Evolutionary conservation across 2,888 invertebrate species (phyloP).

Genomic region (Agelastica alni): DNA sequence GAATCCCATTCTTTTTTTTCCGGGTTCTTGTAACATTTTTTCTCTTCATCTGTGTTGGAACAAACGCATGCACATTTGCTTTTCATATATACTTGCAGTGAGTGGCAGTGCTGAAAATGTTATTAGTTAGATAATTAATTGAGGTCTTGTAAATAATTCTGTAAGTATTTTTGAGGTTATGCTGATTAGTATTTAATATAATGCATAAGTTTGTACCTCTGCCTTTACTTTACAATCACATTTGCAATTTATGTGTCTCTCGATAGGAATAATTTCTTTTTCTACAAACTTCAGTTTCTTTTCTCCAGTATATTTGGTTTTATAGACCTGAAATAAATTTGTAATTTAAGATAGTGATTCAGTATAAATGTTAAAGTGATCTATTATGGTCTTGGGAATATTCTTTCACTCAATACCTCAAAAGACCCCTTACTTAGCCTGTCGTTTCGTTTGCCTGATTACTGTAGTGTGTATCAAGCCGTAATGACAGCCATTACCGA

Average conservation of each 20-base stretch:
- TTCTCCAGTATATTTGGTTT: conserved; percentile 55
- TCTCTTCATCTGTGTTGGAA: conserved; percentile 63
- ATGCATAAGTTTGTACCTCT: conserved; percentile 52
- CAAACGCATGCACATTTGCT: conserved; percentile 66
- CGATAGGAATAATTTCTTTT: conserved; percentile 61
- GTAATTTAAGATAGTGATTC: too few relatives aligned
- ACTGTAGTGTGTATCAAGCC: too few relatives aligned
- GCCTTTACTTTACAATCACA: conserved; percentile 65
- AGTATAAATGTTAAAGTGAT: too few relatives aligned
- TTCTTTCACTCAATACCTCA: too few relatives aligned
- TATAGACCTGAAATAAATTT: conserved; percentile 57
- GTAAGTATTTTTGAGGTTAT: neutral
- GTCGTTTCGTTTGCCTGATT: too few relatives aligned
- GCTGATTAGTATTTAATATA: neutral
- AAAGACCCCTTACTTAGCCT: too few relatives aligned
- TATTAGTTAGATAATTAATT: neutral
- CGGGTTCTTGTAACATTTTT: conserved; percentile 61
- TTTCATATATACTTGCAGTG: conserved; percentile 62
- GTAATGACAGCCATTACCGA: too few relatives aligned
- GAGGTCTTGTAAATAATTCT: neutral
- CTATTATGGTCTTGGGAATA: too few relatives aligned
- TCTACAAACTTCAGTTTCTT: conserved; percentile 52
- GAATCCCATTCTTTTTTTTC: conserved; percentile 66
- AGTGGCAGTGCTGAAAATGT: conserved; percentile 61
- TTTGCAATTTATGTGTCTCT: conserved; percentile 65